phyloP scores from a whole-genome alignment of 2,113 vertebrate genomes.

The Raja brachyura region DNA sequence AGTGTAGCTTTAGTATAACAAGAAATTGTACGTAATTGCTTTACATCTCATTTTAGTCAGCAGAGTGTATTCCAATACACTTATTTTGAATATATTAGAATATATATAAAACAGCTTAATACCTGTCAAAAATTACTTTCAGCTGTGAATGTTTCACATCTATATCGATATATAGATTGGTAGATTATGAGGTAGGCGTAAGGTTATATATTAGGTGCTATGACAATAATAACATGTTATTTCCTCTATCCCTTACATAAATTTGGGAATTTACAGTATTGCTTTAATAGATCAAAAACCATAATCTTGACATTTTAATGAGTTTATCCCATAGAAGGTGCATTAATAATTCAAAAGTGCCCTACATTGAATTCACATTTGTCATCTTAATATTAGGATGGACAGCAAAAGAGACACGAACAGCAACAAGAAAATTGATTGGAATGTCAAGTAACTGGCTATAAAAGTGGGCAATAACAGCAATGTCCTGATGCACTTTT shows the following conservation, averaged over 20 bases:
- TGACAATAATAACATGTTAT: neutral
- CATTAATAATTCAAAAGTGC: neutral
- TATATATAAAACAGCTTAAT: neutral
- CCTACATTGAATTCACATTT: neutral
- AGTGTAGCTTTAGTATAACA: neutral
- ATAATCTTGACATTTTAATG: neutral
- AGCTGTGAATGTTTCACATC: neutral
- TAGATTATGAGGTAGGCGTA: neutral
- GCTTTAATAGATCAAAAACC: neutral
- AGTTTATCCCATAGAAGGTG: neutral
- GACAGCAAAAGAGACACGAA: neutral
- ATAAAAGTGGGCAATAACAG: neutral
- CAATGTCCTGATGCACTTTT: neutral
- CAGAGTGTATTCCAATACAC: neutral
- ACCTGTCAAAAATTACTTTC: neutral
- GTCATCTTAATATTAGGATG: neutral
- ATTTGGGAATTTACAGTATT: neutral
- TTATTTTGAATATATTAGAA: neutral
- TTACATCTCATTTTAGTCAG: neutral
- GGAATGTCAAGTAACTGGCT: neutral
- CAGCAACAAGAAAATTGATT: neutral
- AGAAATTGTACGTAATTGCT: neutral
- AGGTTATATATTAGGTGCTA: neutral
- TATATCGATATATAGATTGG: neutral
- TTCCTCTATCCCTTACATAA: neutral